phyloP scores from a whole-genome alignment of 37 sponge, comb jelly and placozoan genomes.

The Aplysina aerophoba region DNA sequence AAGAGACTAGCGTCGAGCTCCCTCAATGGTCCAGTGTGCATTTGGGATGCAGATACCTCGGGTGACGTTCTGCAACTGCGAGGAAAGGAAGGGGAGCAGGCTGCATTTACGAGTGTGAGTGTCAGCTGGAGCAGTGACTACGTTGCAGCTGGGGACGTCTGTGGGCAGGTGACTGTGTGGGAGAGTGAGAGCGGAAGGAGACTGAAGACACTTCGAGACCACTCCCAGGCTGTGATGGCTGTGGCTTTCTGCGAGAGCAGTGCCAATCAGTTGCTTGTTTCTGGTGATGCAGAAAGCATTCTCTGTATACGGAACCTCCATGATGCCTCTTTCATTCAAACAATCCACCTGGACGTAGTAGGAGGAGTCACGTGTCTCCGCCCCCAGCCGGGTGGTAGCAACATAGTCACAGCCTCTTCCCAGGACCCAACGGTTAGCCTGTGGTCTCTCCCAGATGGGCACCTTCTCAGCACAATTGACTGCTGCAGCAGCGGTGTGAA shows the following conservation, averaged over 20 bases:
- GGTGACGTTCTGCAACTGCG: background rate
- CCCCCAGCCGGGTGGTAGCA: background rate
- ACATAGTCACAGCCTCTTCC: background rate
- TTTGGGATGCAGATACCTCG: constrained; percentile 46
- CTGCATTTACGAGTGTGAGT: background rate
- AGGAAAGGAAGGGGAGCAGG: background rate
- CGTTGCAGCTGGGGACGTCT: constrained; percentile 53
- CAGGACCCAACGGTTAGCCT: background rate
- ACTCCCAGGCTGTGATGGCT: constrained; percentile 37
- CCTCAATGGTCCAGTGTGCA: constrained; percentile 24
- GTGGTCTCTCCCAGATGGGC: constrained; percentile 14
- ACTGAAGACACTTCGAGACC: constrained; percentile 54
- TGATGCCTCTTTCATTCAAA: constrained; percentile 26
- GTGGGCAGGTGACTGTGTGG: constrained; percentile 62
- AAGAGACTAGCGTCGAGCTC: constrained; percentile 14
- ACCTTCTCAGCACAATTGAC: background rate
- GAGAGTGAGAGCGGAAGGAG: constrained; percentile 40
- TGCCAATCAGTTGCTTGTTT: constrained; percentile 37
- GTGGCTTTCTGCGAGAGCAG: constrained; percentile 41
- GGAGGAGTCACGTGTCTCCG: background rate
- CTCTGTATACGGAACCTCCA: constrained; percentile 53
- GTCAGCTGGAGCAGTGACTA: constrained; percentile 16
- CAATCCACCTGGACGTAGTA: background rate
- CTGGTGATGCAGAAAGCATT: constrained; percentile 40
- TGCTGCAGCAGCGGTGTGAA: background rate